Base-by-base conservation (phyloP, 2,888 invertebrate species). In the Drosophila prolongata region DNA sequence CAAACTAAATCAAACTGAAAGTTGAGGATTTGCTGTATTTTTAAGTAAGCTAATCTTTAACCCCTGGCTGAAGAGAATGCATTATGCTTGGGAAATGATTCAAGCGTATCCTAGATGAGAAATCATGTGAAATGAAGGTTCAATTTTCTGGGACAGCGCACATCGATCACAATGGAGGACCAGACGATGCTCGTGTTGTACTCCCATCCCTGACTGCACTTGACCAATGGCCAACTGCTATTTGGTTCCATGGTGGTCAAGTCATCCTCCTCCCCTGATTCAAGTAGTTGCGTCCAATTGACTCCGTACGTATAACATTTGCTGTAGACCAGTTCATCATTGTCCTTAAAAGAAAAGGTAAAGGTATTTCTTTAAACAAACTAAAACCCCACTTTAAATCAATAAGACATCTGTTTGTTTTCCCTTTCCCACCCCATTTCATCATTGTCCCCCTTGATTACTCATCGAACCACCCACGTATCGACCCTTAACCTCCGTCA, bases 121-220 rank as follows among this genome's bases (percentile, higher is more conserved):
- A 27, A 58, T 38, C 30, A 57, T 70, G 64, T 52, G n/a, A 37
- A 8, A 40, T 62, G 47, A 37, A 11, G 30, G 43, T 19, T 8
- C n/a, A 6, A 37, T 24, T n/a, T 38, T 64, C 42, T 79, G 14
- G 44, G 3, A 30, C 65, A 68, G 90, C 94, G 93, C 94, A 97
- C 96, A 93, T 97, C 97, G 78, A 96, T 96, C 16, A 97, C 97
- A 79, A 97, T 95, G 11, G 97, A 97, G 1, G 97, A 97, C 75
- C 92, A 92, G 4, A 96, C 93, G 89, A 94, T 94, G 6, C 94
- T 94, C 56, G 92, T 94, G 81, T 97, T 94, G 88, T 96, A 97
- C 85, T 96, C 96, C 95, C 96, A 97, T 35, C 97, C 97, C 89
- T 96, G 94, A 46, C 93, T 89, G 90, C 97, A 97, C 6, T 94